Evolutionary conservation across 2,888 invertebrate species (phyloP).

Genomic region (Syritta pipiens): DNA sequence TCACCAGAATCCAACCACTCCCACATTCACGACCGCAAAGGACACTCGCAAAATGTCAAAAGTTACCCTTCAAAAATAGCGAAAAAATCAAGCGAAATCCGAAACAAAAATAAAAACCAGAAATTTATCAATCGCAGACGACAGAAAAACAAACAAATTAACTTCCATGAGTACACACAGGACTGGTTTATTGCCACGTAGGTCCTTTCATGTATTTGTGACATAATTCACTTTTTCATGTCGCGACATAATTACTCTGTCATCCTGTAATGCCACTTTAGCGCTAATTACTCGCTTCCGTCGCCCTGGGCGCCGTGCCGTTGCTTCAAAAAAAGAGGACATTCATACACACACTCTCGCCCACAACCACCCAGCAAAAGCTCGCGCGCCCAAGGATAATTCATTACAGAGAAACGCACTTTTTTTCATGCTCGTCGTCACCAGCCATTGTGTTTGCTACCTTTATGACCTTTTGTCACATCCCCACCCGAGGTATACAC

Average conservation of each 20-base stretch:
- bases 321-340: not conserved
- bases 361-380: not conserved
- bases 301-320: not conserved
- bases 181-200: constrained; percentile 1
- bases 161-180: not conserved
- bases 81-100: too few species aligned
- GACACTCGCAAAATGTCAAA: too few species aligned
- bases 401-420: constrained; percentile 20
- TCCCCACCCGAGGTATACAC: not conserved
- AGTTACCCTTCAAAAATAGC: too few species aligned
- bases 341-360: not conserved
- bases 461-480: constrained; percentile 28
- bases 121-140: constrained; percentile 18
- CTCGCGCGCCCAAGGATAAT: constrained; percentile 4
- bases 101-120: too few species aligned
- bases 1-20: too few species aligned
- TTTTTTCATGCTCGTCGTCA: not conserved
- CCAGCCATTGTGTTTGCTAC: not conserved
- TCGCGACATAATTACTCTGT: constrained; percentile 22
- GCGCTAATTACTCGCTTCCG: constrained; percentile 37
- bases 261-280: constrained; percentile 39
- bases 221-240: constrained; percentile 35
- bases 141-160: constrained; percentile 7
- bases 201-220: constrained; percentile 33
- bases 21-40: too few species aligned